Evolutionary conservation across 2,113 vertebrate genomes (phyloP), one percentile per base, ranked within the genome.

Genomic region (Gobio gobio): DNA sequence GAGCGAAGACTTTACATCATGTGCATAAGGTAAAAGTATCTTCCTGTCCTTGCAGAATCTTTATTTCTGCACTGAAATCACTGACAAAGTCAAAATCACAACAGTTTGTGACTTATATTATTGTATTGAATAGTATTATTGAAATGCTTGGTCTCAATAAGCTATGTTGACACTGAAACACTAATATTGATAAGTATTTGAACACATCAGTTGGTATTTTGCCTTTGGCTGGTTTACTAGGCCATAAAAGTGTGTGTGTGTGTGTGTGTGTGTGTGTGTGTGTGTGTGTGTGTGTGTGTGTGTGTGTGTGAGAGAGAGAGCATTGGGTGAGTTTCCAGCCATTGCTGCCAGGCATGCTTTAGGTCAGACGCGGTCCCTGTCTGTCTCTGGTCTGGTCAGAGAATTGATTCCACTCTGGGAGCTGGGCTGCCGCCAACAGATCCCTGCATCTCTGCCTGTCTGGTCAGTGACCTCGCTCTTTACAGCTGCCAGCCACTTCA

Each of bases 101-200:
- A 66, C 61, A 51, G 61, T 81, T 81, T 81, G 45, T 66, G 51
- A n/a, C 24, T 33, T 33, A 54, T 33, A 13, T 49, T 81, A 81
- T 36, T 54, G 24, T 66, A 49, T 45, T 54, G 56, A 43, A 76
- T 63, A 70, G 36, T 83, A 79, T 78, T 66, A 74, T 43, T 59
- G 81, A 73, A 86, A 40, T 79, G 29, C 47, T 81, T 72, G 64
- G 26, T 24, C 70, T 72, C 75, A 88, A 83, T 83, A 63, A 18
- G n/a, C 70, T 54, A 83, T 91, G 86, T 85, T 92, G 91, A 90
- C 91, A 93, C 88, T 88, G 90, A 92, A 90, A 93, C 88, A 84
- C 76, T 89, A 75, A 29, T 89, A 94, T 94, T 89, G 93, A 93
- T 88, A 72, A 40, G 66, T 72, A 83, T 72, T 83, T 83, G 20